phyloP scores from a whole-genome alignment of 2,113 vertebrate genomes.

The Myocastor coypus region DNA sequence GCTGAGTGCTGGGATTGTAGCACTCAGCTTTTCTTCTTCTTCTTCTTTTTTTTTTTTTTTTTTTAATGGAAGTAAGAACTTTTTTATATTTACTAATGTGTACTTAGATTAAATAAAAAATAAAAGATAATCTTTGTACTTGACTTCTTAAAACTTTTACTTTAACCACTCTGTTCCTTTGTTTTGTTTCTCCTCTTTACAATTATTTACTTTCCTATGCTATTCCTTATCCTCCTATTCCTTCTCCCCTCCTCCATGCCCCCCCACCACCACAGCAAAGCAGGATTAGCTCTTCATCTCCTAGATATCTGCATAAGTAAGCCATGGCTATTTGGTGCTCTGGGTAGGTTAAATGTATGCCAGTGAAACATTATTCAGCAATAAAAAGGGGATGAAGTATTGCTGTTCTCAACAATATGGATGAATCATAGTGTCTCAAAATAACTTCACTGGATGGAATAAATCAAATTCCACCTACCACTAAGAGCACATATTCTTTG shows the following conservation, averaged over 20 bases:
- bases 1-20: neutral
- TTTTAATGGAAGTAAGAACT: neutral
- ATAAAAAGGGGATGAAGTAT: neutral
- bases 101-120: neutral
- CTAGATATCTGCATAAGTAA: neutral
- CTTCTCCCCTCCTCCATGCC: rapidly evolving
- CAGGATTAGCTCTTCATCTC: neutral
- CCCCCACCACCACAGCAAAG: too few relatives aligned
- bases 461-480: neutral
- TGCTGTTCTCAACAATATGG: rapidly evolving
- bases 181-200: neutral
- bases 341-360: neutral
- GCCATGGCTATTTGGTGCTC: neutral
- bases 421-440: neutral
- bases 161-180: neutral
- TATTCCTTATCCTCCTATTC: neutral
- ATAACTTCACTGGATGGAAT: neutral
- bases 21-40: neutral
- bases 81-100: neutral
- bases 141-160: neutral
- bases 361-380: neutral
- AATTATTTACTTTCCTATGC: neutral
- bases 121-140: neutral
- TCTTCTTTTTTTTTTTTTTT: neutral
- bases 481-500: neutral